Percentiles rank a stretch among this genome's conserved stretches.
Conservation (phyloP, 1,140 invertebrate species). For the Reticulitermes speratus region DNA sequence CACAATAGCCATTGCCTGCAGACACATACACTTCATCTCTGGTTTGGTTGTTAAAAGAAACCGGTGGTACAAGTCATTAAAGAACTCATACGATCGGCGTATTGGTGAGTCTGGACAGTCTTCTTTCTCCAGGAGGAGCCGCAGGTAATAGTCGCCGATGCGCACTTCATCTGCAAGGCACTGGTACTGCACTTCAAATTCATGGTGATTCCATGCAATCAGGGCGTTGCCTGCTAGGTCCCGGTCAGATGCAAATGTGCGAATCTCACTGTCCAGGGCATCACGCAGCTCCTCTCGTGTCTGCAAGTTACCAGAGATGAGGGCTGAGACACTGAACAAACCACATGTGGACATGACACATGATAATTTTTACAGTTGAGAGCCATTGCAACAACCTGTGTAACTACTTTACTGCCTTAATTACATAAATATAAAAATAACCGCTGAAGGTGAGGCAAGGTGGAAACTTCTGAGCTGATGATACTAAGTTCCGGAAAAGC, state of each 20-base stretch:
- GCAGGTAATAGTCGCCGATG: conserved; percentile 97
- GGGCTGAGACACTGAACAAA: conserved; percentile 32
- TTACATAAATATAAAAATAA: not conserved
- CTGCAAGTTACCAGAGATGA: conserved; percentile 49
- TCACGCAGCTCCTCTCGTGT: conserved; percentile 93
- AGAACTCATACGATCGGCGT: conserved; percentile 91
- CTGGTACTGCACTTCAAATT: conserved; percentile 93
- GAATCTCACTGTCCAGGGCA: conserved; percentile 90
- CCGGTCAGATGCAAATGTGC: conserved; percentile 84
- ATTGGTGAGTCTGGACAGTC: conserved; percentile 83
- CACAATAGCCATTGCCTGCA: conserved; percentile 97
- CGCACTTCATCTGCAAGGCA: conserved; percentile 95
- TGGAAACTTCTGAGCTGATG: too few relatives aligned
- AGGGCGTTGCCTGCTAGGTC: conserved; percentile 76
- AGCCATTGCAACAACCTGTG: too few relatives aligned
- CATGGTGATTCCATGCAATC: conserved; percentile 97
- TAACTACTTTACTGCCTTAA: not conserved
- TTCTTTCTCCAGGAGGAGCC: conserved; percentile 80
- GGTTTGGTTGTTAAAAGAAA: conserved; percentile 89
- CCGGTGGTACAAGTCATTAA: conserved; percentile 97
- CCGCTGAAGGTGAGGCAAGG: too few relatives aligned
- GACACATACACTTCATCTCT: conserved; percentile 93
- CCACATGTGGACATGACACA: not conserved
- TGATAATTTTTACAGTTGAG: too few relatives aligned
- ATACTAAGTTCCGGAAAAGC: too few relatives aligned